Evolutionary conservation across 2,888 invertebrate genomes (phyloP), one percentile per base, ranked within the genome.

Genomic region (Acleris holmiana): DNA sequence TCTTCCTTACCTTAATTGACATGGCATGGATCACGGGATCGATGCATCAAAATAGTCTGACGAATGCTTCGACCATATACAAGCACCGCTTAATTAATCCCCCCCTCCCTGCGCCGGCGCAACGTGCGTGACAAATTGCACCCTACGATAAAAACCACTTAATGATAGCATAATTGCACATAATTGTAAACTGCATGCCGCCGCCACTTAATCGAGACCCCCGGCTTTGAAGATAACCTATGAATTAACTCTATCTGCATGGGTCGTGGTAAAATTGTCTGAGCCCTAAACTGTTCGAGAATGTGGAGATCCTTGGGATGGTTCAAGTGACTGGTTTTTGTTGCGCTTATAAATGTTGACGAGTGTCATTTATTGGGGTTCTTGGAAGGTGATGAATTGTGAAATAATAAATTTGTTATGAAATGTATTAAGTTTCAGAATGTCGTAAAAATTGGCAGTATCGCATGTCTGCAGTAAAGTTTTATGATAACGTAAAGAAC

Each of bases 91-190:
- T 76, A 78, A 76, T 79, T 78, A 77, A 71, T 61, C 55, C 68
- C 61, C 67, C 49, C 65, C 19, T 18, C 40, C 40, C 44, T 53
- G 73, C 66, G 72, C 73, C 61, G 61, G 66, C 73, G 76, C 74
- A 70, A 71, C 61, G 77, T 83, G 81, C 85, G 82, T 85, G 82
- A 84, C 84, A 82, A 85, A 85, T 85, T 84, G 82, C 76, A 69
- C 71, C 70, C 73, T 71, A 72, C 71, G 72, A 71, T 72, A 76
- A 80, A 79, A 78, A 66, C 73, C 69, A 70, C 70, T 74, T 82
- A 83, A 84, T 78, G 78, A 84, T 81, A 80, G 80, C 81, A 83
- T 84, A 85, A 85, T 85, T 83, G 81, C 76, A 65, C 62, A 69
- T 84, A 83, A 85, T 86, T 85, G 78, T 78, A 68, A 71, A 62